Evolutionary conservation across 2,113 vertebrate genomes (phyloP).

Genomic region (Bubo scandiacus): DNA sequence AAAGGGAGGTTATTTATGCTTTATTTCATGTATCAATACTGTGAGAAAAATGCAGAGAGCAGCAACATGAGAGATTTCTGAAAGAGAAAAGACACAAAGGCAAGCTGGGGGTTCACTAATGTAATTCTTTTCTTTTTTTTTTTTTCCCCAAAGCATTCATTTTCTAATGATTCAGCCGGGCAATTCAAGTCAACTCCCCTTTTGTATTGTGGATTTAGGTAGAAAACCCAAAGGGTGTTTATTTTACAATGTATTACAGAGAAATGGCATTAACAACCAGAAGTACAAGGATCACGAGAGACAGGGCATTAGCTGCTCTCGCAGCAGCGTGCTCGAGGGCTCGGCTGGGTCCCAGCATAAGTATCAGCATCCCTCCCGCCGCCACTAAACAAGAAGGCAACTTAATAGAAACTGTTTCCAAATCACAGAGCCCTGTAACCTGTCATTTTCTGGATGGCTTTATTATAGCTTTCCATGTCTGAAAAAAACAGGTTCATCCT

Average conservation of each 20-base stretch:
- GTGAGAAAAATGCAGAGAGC: slow-evolving; percentile 43
- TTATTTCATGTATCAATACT: slow-evolving; percentile 48
- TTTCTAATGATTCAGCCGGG: slow-evolving; percentile 50
- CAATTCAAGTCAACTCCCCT: slow-evolving; percentile 47
- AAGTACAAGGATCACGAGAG: slow-evolving; percentile 50
- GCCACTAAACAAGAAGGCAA: slow-evolving; percentile 65
- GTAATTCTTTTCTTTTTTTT: not conserved
- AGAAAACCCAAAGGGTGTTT: slow-evolving; percentile 59
- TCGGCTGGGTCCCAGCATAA: slow-evolving; percentile 29
- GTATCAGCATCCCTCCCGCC: slow-evolving; percentile 28
- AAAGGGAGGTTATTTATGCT: slow-evolving; percentile 55
- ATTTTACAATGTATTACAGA: slow-evolving; percentile 21
- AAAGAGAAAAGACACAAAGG: slow-evolving; percentile 39
- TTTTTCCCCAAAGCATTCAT: not conserved
- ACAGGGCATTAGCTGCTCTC: slow-evolving; percentile 57
- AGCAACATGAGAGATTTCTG: slow-evolving; percentile 49
- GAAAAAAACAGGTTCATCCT: slow-evolving; percentile 23
- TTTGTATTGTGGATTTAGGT: slow-evolving; percentile 35
- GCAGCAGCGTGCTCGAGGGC: slow-evolving; percentile 58
- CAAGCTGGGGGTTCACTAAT: slow-evolving; percentile 4
- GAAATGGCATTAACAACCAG: slow-evolving; percentile 49
- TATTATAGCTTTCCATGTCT: slow-evolving; percentile 62
- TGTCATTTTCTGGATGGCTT: slow-evolving; percentile 78
- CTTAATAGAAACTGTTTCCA: slow-evolving; percentile 71
- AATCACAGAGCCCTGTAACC: slow-evolving; percentile 75